Percentiles rank a stretch among this genome's conserved stretches.
Evolutionary conservation across 2,888 invertebrate genomes (phyloP).

Genomic region (Coremacera marginata): DNA sequence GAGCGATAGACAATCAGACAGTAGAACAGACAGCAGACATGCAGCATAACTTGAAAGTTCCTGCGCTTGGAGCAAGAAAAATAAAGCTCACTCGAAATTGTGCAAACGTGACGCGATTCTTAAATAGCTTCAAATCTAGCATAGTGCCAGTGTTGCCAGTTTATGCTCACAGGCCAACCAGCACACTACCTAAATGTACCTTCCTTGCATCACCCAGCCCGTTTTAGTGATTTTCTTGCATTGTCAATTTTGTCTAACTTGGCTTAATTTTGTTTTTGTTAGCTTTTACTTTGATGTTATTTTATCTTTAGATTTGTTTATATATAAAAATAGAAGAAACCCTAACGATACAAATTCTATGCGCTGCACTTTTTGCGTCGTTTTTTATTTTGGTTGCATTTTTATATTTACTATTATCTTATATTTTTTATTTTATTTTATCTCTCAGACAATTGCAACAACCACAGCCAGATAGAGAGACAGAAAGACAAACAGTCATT

Average conservation of each 20-base stretch:
- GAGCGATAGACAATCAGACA: slow-evolving; percentile 12
- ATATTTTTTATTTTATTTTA: background rate
- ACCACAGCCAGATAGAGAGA: background rate
- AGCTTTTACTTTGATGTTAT: too few relatives aligned
- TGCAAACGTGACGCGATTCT: slow-evolving; percentile 54
- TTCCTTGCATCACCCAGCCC: background rate
- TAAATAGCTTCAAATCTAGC: slow-evolving; percentile 34
- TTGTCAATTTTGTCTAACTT: too few relatives aligned
- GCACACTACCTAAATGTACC: background rate
- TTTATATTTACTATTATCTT: background rate
- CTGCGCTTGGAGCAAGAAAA: background rate
- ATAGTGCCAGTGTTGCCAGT: background rate
- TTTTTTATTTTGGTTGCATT: background rate
- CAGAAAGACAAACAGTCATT: too few relatives aligned
- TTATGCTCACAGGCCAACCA: too few relatives aligned
- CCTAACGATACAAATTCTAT: background rate
- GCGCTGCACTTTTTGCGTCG: background rate
- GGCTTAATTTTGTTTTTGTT: background rate
- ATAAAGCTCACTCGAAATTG: slow-evolving; percentile 43
- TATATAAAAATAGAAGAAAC: background rate
- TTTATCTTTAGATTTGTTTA: too few relatives aligned
- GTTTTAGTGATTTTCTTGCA: background rate
- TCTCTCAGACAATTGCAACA: background rate
- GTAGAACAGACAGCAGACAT: background rate
- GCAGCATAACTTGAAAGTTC: background rate